Base-by-base conservation (phyloP, 64 coral and sea anemone genomes). In the Montipora capricornis region DNA sequence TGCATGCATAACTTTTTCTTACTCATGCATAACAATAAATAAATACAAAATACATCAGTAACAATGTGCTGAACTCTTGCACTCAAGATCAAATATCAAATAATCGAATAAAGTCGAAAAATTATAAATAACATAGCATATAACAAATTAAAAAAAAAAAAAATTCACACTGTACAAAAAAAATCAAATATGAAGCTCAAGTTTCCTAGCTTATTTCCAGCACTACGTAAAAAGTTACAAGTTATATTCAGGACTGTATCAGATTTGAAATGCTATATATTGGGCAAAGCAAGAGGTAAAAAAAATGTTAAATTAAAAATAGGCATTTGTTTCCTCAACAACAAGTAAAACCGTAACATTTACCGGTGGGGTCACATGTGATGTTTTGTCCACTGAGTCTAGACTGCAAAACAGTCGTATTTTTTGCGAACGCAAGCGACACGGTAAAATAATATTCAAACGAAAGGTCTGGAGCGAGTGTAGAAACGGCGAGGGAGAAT, bases 261-360 rank as follows among this genome's bases (percentile, higher is more conserved):
- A 57, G 52, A 57, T 57, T 57, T 57, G 52, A 57, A 57, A 57
- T 57, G 52, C 52, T 57, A 57, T 57, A 64, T 11, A 64, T 64
- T 71, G 68, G 20, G 20, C 17, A 71, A 71, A 20, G 20, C 68
- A 71, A 24, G 17, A 71, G 17, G 19, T 19, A 71, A 20, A 71
- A 71, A n/a, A 71, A 71, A 71, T 26, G 26, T 26, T 1, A 26
- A 71, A 71, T 71, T 71, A 71, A 71, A 71, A 71, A 29, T 22
- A 71, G 16, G 68, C 68, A 71, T 71, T 71, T 71, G 8, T 71
- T 71, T 71, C 20, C 68, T 71, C 68, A 71, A 71, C 68, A 71
- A 71, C 61, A 66, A 66, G 68, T 29, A 71, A 71, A 71, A 71
- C 68, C 68, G 17, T 71, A 20, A 71, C 68, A 71, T 71, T 71